These are phyloP conservation scores for Hippocampus zosterae DNA, from an alignment of 2,113 vertebrate species.

Conservation along the genomic window DNA sequence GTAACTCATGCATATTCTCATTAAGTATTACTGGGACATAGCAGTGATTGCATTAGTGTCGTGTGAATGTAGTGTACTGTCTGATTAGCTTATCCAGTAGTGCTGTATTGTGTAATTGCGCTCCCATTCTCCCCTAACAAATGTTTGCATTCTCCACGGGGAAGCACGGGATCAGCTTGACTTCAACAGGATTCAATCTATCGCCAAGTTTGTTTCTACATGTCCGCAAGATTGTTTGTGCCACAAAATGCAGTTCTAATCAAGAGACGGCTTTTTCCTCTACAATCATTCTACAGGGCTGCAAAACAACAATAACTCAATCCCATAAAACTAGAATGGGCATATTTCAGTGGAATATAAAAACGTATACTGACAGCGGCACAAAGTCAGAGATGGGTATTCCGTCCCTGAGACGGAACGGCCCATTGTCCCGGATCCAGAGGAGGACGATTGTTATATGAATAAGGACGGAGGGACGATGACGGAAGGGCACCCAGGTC, in stretches of 20 bases:
- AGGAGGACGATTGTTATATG: no score
- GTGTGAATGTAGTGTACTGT: constrained; percentile 38
- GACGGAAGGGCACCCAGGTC: no score
- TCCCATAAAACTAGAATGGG: neutral
- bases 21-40: constrained; percentile 54
- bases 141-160: constrained; percentile 25
- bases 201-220: constrained; percentile 3
- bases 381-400: no score
- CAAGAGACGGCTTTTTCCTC: neutral
- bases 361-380: neutral
- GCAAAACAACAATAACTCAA: neutral
- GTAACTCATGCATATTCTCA: constrained; percentile 35
- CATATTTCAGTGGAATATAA: neutral
- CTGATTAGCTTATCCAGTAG: constrained; percentile 45
- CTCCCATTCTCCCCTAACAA: neutral
- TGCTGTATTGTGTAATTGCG: constrained; percentile 22
- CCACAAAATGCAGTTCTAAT: neutral
- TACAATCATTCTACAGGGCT: neutral
- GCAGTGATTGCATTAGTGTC: constrained; percentile 53
- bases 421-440: no score
- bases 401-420: no score
- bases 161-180: constrained; percentile 2
- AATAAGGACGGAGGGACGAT: no score
- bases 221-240: neutral
- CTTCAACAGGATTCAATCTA: neutral